Conservation (phyloP, 2,113 vertebrate genomes). For the Nerophis lumbriciformis region DNA sequence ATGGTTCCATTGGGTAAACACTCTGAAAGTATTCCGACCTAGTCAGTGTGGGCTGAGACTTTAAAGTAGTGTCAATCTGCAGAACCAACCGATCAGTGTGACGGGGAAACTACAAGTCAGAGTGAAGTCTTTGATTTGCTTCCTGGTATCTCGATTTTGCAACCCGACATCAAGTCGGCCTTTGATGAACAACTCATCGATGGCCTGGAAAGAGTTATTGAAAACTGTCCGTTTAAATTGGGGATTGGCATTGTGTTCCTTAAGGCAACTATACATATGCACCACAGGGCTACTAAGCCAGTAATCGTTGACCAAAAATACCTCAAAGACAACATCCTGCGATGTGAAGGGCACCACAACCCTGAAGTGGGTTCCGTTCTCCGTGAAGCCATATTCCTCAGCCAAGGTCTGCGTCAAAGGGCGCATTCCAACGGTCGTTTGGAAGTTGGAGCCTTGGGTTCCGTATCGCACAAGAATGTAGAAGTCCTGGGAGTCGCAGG, state of each 20-base stretch:
- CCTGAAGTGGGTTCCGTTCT: conserved; percentile 57
- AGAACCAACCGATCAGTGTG: conserved; percentile 43
- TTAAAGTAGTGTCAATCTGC: background rate
- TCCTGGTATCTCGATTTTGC: conserved; percentile 19
- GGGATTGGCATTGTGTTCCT: too few relatives aligned
- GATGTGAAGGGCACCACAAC: conserved; percentile 46
- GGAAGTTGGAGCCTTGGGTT: conserved; percentile 31
- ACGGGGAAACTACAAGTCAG: conserved; percentile 49
- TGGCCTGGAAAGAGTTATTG: conserved; percentile 30
- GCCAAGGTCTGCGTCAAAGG: conserved; percentile 36
- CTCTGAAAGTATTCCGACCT: conserved; percentile 32
- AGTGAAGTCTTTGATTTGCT: conserved; percentile 38
- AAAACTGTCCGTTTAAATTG: background rate
- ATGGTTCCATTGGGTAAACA: conserved; percentile 71
- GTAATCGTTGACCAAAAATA: background rate
- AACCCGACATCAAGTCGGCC: conserved; percentile 48
- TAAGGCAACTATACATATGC: too few relatives aligned
- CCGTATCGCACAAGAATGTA: conserved; percentile 49
- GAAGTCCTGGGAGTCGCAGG: conserved; percentile 54
- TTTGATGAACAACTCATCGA: conserved; percentile 30
- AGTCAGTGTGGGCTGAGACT: background rate
- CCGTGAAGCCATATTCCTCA: conserved; percentile 33
- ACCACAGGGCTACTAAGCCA: background rate
- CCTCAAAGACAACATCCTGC: conserved; percentile 43
- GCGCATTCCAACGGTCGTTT: conserved; percentile 42